Evolutionary conservation across 2,888 invertebrate species (phyloP), one percentile per base, ranked within the genome.

Genomic region (Punctoribates punctum): DNA sequence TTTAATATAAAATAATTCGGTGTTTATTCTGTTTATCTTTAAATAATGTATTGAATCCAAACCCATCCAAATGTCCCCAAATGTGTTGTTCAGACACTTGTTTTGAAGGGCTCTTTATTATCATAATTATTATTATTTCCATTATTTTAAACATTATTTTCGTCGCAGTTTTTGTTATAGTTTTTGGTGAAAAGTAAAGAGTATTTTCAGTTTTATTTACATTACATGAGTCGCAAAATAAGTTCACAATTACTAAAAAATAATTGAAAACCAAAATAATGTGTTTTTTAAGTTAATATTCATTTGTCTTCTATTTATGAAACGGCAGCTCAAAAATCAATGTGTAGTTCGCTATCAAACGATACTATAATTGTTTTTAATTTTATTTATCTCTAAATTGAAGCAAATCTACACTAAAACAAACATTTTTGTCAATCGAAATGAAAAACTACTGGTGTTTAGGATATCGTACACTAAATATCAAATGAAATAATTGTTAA

Each of bases 271-370:
- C 29, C 20, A 62, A 62, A n/a, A n/a, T n/a, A n/a, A n/a, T n/a
- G n/a, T n/a, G n/a, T n/a, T 62, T 42, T 70, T 42, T 70, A 20
- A 38, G n/a, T 38, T 42, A 70, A 42, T 42, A 29, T 57, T 60
- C 62, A 62, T 62, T 62, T 62, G 34, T 34, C 34, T 34, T 34
- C 29, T 62, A 27, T 34, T n/a, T 65, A 27, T 34, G 65, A 42
- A 70, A 70, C 29, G 70, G 70, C 70, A 70, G 70, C 70, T 70
- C 70, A 62, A 62, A 62, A 29, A n/a, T 8, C 23, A 54, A 54
- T 23, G 42, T 54, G 54, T 54, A 54, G 54, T 54, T 54, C 42
- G 9, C 42, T 9, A 42, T 11, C 11, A 42, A 42, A 42, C 42
- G 4, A 42, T 13, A 42, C n/a, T 23, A 5, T 23, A 65, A 34